These are phyloP conservation scores for Drosophila nikananu DNA, from an alignment of 1,140 invertebrate genomes.

Conservation along the genomic window DNA sequence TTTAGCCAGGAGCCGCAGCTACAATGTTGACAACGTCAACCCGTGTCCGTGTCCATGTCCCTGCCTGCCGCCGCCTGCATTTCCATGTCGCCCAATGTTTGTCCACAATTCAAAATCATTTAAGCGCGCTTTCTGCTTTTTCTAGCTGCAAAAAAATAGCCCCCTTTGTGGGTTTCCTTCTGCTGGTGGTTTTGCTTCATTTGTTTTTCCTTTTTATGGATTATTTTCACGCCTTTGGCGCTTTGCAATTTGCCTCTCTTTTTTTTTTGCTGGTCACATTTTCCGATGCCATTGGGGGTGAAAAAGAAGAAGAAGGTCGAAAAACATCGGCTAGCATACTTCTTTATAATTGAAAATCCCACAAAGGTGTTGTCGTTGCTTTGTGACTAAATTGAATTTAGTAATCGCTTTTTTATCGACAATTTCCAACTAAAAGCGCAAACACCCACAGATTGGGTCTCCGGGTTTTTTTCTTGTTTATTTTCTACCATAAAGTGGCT, in stretches of 20 bases:
- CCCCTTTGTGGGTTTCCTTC: slow-evolving; percentile 50
- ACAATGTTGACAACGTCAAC: slow-evolving; percentile 77
- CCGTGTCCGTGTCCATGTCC: slow-evolving; percentile 46
- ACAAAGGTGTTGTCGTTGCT: slow-evolving; percentile 79
- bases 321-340: slow-evolving; percentile 63
- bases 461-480: slow-evolving; percentile 1
- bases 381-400: slow-evolving; percentile 84
- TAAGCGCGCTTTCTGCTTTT: slow-evolving; percentile 65
- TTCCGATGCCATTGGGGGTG: slow-evolving; percentile 8
- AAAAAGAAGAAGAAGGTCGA: slow-evolving; percentile 8
- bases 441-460: slow-evolving; percentile 6
- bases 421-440: slow-evolving; percentile 50
- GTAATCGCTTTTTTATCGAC: slow-evolving; percentile 76
- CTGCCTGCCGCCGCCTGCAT: slow-evolving; percentile 11
- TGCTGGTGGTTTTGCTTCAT: slow-evolving; percentile 32
- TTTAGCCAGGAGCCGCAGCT: slow-evolving; percentile 77
- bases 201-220: slow-evolving; percentile 59
- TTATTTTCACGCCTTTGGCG: slow-evolving; percentile 76
- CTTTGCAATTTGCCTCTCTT: slow-evolving; percentile 67
- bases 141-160: slow-evolving; percentile 19
- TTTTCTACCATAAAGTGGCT: slow-evolving; percentile 23
- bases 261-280: slow-evolving; percentile 57
- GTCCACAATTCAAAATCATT: slow-evolving; percentile 80
- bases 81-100: slow-evolving; percentile 62
- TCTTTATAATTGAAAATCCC: slow-evolving; percentile 82